Evolutionary conservation across 2,888 invertebrate species (phyloP), one percentile per base, ranked within the genome.

Genomic region (Rhimphoctona megacephalus): DNA sequence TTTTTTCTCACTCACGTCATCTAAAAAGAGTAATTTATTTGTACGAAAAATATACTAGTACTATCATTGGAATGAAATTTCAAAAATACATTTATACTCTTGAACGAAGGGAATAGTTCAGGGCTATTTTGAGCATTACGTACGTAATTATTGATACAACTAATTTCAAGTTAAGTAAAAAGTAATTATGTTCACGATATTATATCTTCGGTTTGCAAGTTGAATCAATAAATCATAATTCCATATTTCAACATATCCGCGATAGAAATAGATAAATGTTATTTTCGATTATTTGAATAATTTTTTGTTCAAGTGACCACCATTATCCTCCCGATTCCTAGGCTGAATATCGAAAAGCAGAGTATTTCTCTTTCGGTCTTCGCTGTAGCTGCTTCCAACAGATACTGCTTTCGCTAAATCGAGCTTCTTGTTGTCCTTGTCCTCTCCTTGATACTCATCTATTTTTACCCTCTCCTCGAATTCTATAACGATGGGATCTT

Each of bases 401-500:
- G 73, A 79, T 78, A 19, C 74, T 52, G 67, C 49, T 52, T 69
- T 57, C 67, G 61, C 49, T 17, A 72, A 73, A 61, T 73, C 70
- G 52, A 52, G 17, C 30, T 25, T 66, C 66, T 64, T 54, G 1
- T 36, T 49, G 61, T 64, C 19, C 61, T 61, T 7, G 30, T 61
- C 17, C 46, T 49, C 19, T 64, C 49, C 22, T 64, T 19, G 39
- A 52, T 30, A 43, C 43, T 46, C 14, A 61, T 67, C 19, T 70
- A 52, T 70, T 19, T 49, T 36, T 39, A 46, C 30, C 6, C 25
- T 30, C 11, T 30, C 11, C 54, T 69, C 19, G 19, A 19, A 54
- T 39, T 22, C 52, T 66, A 64, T 86, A 85, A 86, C 79, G 81
- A 86, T 49, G 84, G 70, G 74, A 76, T 46, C 61, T 57, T 70